phyloP scores from a whole-genome alignment of 2,888 invertebrate genomes.

The Drosophila subsilvestris region DNA sequence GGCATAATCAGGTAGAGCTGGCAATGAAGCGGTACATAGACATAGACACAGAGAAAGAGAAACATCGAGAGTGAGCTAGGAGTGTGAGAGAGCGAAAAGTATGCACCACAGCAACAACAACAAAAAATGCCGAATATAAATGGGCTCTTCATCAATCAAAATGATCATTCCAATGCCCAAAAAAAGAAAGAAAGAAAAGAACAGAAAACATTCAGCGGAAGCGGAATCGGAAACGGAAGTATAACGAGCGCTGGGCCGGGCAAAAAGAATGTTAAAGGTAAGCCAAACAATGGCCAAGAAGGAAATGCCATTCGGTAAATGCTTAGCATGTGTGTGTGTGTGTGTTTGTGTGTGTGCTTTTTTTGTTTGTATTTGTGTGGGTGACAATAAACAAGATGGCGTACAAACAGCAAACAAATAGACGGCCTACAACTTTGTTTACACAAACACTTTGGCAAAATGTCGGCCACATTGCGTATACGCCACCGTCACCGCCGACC shows the following conservation, averaged over 20 bases:
- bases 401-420: constrained; percentile 74
- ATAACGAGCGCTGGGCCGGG: constrained; percentile 54
- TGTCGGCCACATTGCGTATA: constrained; percentile 73
- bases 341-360: constrained; percentile 17
- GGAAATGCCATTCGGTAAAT: constrained; percentile 70
- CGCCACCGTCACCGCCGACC: constrained; percentile 55
- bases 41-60: constrained; percentile 13
- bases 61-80: neutral
- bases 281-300: constrained; percentile 44
- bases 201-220: constrained; percentile 18
- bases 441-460: constrained; percentile 72
- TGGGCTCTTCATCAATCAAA: constrained; percentile 71
- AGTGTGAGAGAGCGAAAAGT: neutral
- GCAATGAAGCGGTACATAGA: constrained; percentile 61
- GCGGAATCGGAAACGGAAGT: constrained; percentile 66
- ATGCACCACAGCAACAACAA: constrained; percentile 34
- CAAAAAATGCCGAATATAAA: constrained; percentile 62
- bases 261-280: constrained; percentile 50
- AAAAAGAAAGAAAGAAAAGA: constrained; percentile 12
- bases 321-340: constrained; percentile 26
- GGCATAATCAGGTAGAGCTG: constrained; percentile 61
- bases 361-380: constrained; percentile 15
- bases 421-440: constrained; percentile 74
- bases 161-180: constrained; percentile 47
- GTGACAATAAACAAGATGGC: constrained; percentile 72